Evolutionary conservation across 2,113 vertebrate genomes (phyloP).

Genomic region (Engraulis encrasicolus): DNA sequence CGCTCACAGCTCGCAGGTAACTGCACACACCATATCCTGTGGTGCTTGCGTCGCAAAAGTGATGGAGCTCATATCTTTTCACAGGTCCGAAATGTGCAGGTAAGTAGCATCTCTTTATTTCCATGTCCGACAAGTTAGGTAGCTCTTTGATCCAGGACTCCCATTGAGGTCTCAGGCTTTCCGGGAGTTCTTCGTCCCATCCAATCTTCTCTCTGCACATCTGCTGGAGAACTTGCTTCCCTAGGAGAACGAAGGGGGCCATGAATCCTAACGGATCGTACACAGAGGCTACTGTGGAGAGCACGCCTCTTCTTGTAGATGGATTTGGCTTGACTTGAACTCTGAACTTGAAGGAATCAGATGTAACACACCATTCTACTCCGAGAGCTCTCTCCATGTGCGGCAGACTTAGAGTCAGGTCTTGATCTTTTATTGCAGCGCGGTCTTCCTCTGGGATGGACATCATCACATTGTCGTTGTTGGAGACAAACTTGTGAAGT

Average conservation of each 20-base stretch:
- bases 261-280: constrained; percentile 34
- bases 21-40: constrained; percentile 39
- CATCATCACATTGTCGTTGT: neutral
- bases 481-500: constrained; percentile 11
- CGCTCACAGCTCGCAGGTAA: constrained; percentile 21
- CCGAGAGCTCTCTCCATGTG: constrained; percentile 28
- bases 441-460: constrained; percentile 7
- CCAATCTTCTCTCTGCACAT: constrained; percentile 39
- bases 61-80: constrained; percentile 35
- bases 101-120: constrained; percentile 22
- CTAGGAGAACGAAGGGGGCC: constrained; percentile 30
- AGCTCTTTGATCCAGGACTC: constrained; percentile 38
- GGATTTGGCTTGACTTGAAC: neutral
- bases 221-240: constrained; percentile 33
- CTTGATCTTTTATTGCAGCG: neutral
- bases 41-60: constrained; percentile 37
- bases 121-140: constrained; percentile 23
- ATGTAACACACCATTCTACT: constrained; percentile 22
- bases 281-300: constrained; percentile 22
- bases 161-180: constrained; percentile 35
- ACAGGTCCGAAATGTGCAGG: constrained; percentile 20
- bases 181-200: constrained; percentile 31
- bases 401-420: constrained; percentile 20
- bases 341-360: constrained; percentile 25
- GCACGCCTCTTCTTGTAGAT: constrained; percentile 23